phyloP scores from a whole-genome alignment of 2,888 invertebrate genomes.

The Steinernema hermaphroditum region DNA sequence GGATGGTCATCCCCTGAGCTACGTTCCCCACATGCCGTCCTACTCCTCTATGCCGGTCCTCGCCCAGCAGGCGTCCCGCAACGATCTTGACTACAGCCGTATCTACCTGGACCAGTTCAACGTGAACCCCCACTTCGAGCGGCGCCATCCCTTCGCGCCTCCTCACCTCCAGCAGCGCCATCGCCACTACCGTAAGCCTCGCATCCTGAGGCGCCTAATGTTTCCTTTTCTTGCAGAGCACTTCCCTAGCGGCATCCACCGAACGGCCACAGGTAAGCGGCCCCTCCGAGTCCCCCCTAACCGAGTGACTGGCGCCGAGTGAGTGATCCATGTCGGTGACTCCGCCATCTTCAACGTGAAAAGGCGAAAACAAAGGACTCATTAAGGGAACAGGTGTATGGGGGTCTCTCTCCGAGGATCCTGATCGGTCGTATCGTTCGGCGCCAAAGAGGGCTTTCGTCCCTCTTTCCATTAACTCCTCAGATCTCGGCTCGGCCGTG shows the following conservation, averaged over 20 bases:
- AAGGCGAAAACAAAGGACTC: too few relatives aligned
- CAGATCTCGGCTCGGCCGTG: neutral
- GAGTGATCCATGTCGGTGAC: too few relatives aligned
- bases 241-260: neutral
- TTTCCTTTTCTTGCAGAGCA: neutral
- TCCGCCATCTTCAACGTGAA: too few relatives aligned
- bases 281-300: too few relatives aligned
- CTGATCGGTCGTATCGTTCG: too few relatives aligned
- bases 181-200: neutral
- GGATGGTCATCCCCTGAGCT: neutral
- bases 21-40: neutral
- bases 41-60: constrained; percentile 6
- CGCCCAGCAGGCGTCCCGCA: neutral
- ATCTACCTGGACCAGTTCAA: constrained; percentile 18
- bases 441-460: too few relatives aligned
- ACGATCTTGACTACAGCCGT: constrained; percentile 22
- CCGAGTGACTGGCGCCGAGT: too few relatives aligned
- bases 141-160: neutral
- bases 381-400: too few relatives aligned
- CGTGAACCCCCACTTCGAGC: neutral
- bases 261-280: constrained; percentile 1
- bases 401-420: too few relatives aligned
- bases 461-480: neutral
- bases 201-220: neutral
- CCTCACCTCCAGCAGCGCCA: neutral